Evolutionary conservation across 2,888 invertebrate species (phyloP).

Genomic region (Parelbella ahira): DNA sequence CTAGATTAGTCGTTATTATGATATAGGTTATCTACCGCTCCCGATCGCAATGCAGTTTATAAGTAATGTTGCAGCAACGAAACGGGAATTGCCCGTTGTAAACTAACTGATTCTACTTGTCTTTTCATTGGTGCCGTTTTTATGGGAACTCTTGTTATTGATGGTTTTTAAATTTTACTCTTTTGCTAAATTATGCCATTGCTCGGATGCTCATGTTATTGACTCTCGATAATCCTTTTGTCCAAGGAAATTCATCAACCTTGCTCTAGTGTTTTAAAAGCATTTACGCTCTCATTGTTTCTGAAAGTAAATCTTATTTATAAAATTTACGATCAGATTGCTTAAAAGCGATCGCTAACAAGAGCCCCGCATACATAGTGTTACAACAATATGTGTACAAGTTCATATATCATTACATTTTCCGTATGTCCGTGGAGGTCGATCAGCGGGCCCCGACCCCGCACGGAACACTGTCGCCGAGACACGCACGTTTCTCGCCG

Average conservation of each 20-base stretch:
- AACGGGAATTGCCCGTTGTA: conserved; percentile 1
- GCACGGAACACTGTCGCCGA: conserved; percentile 74
- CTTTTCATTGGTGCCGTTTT: conserved; percentile 23
- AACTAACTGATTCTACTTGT: conserved; percentile 18
- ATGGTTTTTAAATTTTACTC: too few species aligned
- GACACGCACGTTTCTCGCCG: conserved; percentile 67
- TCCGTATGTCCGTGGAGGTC: conserved; percentile 32
- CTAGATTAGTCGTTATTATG: neutral
- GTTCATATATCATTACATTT: conserved; percentile 22
- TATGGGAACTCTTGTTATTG: conserved; percentile 12
- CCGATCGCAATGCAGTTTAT: conserved; percentile 13
- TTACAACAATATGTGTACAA: conserved; percentile 19
- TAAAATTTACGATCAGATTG: too few species aligned
- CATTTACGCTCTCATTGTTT: too few species aligned
- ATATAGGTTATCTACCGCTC: neutral
- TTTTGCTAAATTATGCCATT: too few species aligned
- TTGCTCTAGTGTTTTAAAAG: too few species aligned
- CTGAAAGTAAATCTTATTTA: too few species aligned
- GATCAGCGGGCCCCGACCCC: conserved; percentile 53
- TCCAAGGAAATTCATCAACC: too few species aligned
- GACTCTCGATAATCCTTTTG: too few species aligned
- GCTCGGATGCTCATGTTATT: too few species aligned
- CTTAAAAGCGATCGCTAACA: conserved; percentile 6
- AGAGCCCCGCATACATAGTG: conserved; percentile 14
- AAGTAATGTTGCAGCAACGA: conserved; percentile 4